Base-by-base conservation (phyloP, 23 tunicate genomes). In the Trididemnum clinides region DNA sequence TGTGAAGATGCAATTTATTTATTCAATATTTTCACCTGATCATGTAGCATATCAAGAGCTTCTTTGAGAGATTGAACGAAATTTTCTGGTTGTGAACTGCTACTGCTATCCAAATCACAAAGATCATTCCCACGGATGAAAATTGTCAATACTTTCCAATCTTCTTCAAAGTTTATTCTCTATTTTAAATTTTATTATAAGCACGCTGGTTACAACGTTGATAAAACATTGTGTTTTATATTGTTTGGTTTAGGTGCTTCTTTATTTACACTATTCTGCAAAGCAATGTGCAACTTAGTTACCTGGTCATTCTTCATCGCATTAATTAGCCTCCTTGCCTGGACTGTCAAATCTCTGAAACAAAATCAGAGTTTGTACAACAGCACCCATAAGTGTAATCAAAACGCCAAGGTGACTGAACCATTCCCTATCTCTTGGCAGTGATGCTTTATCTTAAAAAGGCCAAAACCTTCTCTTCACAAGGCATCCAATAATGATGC, bases 61-160 rank as follows among this genome's bases (percentile, higher is more conserved):
- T 81, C 71, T 77, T 78, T 51, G 7, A 92, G 20, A 59, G 77
- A 39, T 34, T 81, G 73, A 18, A 87, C 82, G 63, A 87, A 92
- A 19, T 51, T 70, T 63, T 83, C 88, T 38, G 97, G 91, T 29
- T 83, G 30, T 1, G 97, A 33, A 35, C 57, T 86, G 0, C 21
- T 69, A 51, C 64, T 70, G 4, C 88, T 70, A 0, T 81, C 66
- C 5, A 92, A 57, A n/a, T 87, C 91, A 34, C 97, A 92, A 77
- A 92, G 77, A 34, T 92, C 97, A 50, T 92, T 92, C 54, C 91
- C 97, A 20, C 97, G 91, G 77, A 92, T 92, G 74, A 92, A 92
- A 10, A 92, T 72, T 37, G 97, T 87, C 1, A 87, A 34, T 19
- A 92, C 7, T 54, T 92, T 92, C 97, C 97, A 92, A 32, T 92